Evolutionary conservation across 2,113 vertebrate genomes (phyloP).

Genomic region (Otis tarda): DNA sequence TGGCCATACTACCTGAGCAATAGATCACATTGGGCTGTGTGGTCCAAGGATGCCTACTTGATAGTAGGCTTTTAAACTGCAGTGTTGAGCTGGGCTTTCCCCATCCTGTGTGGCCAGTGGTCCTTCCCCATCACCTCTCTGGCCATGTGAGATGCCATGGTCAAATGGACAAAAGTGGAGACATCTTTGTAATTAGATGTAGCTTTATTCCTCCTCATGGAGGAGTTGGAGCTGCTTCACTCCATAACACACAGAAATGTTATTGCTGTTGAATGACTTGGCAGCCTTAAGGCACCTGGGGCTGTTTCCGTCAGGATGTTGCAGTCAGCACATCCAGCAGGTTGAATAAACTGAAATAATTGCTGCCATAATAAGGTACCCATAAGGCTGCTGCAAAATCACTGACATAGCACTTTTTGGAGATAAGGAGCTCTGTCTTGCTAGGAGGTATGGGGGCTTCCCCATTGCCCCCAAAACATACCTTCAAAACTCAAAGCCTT

Average conservation of each 20-base stretch:
- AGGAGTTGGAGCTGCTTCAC: not conserved
- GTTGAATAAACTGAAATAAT: not conserved
- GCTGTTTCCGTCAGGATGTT: not conserved
- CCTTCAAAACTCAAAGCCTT: not conserved
- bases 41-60: not conserved
- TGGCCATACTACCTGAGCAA: not conserved
- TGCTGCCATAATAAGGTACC: not conserved
- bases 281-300: not conserved
- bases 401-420: not conserved
- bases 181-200: not conserved
- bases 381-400: not conserved
- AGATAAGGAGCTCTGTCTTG: not conserved
- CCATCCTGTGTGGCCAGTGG: rapidly evolving
- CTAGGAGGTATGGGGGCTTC: not conserved
- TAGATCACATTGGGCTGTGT: not conserved
- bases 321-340: not conserved
- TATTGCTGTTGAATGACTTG: not conserved
- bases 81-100: not conserved
- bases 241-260: not conserved
- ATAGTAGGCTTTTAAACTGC: not conserved
- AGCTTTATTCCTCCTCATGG: not conserved
- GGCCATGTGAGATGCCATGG: not conserved
- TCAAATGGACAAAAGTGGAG: not conserved
- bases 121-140: not conserved
- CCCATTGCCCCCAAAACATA: not conserved